These are phyloP conservation scores for Microcebus jonahi DNA, from an alignment of 2,113 vertebrate genomes.

Conservation along the genomic window DNA sequence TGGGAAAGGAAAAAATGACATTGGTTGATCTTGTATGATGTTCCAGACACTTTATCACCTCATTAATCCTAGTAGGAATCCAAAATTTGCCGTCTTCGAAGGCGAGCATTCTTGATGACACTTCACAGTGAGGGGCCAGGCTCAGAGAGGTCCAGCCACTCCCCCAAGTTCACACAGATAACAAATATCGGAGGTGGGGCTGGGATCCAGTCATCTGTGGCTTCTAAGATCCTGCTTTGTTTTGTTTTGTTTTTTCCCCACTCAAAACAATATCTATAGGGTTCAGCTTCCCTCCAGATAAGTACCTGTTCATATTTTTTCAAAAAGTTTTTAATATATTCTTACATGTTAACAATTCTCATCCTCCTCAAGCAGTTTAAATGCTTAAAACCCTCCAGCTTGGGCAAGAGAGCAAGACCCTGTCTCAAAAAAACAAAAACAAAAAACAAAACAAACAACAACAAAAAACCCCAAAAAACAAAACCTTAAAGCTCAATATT, in stretches of 20 bases:
- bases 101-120: not conserved
- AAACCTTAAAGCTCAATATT: not conserved
- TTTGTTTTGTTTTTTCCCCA: not conserved
- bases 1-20: not conserved
- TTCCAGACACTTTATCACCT: not conserved
- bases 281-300: not conserved
- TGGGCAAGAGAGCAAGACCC: too few species aligned
- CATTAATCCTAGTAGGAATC: slow-evolving; percentile 1
- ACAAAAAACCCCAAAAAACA: too few species aligned
- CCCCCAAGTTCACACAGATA: not conserved
- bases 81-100: not conserved
- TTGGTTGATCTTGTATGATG: not conserved
- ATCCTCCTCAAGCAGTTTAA: not conserved
- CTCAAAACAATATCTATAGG: not conserved
- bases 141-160: not conserved
- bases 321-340: not conserved
- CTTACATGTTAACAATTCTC: not conserved
- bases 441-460: too few species aligned
- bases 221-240: not conserved
- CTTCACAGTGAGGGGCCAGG: not conserved
- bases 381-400: not conserved
- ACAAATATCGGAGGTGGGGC: not conserved
- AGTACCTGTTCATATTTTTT: not conserved
- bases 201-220: not conserved
- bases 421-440: too few species aligned